Base-by-base conservation (phyloP, 2,888 invertebrate species). In the Hydrotaea cyrtoneurina region DNA sequence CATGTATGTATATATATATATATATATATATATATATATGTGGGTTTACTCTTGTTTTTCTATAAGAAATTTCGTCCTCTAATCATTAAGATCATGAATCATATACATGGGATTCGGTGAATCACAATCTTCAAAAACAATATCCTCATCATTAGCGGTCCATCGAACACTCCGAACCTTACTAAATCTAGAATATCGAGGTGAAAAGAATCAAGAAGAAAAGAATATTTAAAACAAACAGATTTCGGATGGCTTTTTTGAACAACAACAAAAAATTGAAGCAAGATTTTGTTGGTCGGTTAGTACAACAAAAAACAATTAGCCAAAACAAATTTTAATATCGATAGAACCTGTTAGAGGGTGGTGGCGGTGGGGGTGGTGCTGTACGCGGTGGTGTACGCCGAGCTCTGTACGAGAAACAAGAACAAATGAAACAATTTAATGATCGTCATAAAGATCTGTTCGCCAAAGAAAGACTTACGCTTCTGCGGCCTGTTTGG, bases 291-390 rank as follows among this genome's bases (percentile, higher is more conserved):
- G 36, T 69, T 62, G 31, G 31, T 31, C 62, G 31, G 62, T 31
- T 31, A 31, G 15, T 62, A 31, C 15, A 31, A 31, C 62, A 62
- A 62, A 55, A 46, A 79, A 71, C 59, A 83, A 80, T 7, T 4
- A 31, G 31, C 31, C 31, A 31, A 31, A 31, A 31, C 31, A 81
- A 74, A 66, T 71, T 86, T 88, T 89, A 91, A 90, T 90, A 91
- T 89, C 90, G 91, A 87, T 89, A 89, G 88, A 91, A 91, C 91
- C 91, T 91, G 90, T 90, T 91, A 88, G 89, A 88, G 87, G 90
- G 88, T n/a, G 91, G 90, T 11, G 92, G 92, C 62, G 91, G 90
- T 75, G 91, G 92, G 75, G 92, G 91, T 36, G 91, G 92, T 23
- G 92, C 91, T 53, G 89, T 87, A 77, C 91, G 89, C 53, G 92